These are phyloP conservation scores for Danio tinwini DNA, from an alignment of 2,797 vertebrate species.

Conservation along the genomic window DNA sequence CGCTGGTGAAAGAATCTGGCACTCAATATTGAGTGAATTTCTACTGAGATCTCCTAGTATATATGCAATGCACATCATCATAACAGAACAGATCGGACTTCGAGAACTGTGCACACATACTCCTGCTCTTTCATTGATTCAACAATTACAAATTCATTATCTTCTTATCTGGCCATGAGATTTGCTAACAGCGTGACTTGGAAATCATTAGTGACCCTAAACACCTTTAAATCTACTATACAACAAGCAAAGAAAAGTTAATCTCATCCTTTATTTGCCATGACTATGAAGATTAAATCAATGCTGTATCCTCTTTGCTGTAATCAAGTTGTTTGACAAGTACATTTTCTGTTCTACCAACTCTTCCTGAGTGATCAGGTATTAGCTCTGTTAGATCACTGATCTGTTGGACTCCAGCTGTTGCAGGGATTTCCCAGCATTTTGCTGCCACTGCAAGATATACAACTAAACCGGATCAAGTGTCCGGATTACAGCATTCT, in stretches of 20 bases:
- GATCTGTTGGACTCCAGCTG: slow-evolving; percentile 44
- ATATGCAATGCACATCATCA: neutral
- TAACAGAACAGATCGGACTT: neutral
- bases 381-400: slow-evolving; percentile 37
- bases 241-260: neutral
- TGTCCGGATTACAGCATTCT: slow-evolving; percentile 57
- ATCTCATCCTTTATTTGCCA: neutral
- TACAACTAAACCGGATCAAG: slow-evolving; percentile 52
- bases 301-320: neutral
- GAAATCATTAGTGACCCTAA: slow-evolving; percentile 9
- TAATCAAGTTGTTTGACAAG: neutral
- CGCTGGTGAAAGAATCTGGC: slow-evolving; percentile 67
- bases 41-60: neutral
- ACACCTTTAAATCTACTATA: neutral
- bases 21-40: slow-evolving; percentile 48
- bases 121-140: slow-evolving; percentile 15
- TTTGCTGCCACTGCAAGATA: slow-evolving; percentile 53
- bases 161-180: slow-evolving; percentile 27
- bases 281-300: slow-evolving; percentile 24
- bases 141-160: slow-evolving; percentile 32
- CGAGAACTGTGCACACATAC: neutral
- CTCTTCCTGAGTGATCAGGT: slow-evolving; percentile 14
- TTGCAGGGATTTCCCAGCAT: slow-evolving; percentile 59
- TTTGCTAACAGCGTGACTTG: neutral
- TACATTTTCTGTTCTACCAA: neutral